A percentile compares a stretch with the other conserved stretches of the same genome.
Evolutionary conservation across 1,140 invertebrate genomes (phyloP).

Genomic region (Pachypsylla venusta): DNA sequence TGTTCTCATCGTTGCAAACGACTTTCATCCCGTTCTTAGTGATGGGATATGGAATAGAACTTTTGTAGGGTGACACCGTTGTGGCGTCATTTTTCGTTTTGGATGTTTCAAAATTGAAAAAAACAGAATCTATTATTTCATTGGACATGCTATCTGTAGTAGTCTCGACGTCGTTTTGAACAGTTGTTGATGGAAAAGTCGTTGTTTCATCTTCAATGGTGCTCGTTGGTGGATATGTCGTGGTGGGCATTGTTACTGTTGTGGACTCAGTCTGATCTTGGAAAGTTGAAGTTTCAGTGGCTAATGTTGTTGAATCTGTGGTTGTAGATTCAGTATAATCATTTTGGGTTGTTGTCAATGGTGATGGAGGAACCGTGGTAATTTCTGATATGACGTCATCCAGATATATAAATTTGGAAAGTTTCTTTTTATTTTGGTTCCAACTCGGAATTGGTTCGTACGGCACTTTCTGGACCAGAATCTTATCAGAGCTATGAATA

Average conservation of each 20-base stretch:
- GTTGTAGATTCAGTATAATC: slow-evolving; percentile 2
- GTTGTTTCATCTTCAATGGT: neutral
- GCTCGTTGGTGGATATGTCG: neutral
- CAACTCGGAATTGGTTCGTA: neutral
- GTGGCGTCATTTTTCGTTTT: neutral
- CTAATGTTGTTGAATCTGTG: neutral
- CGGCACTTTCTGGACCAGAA: neutral
- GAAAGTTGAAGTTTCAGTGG: neutral
- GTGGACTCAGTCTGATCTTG: neutral
- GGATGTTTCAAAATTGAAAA: neutral
- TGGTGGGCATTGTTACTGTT: neutral
- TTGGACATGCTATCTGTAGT: neutral
- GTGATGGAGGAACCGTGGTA: neutral
- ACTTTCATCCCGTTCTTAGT: neutral
- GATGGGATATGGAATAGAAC: neutral
- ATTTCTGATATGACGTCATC: neutral
- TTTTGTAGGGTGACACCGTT: neutral
- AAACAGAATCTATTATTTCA: neutral
- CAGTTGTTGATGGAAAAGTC: neutral
- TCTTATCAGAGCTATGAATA: too few species aligned
- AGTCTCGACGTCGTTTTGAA: neutral
- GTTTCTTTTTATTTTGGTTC: slow-evolving; percentile 2
- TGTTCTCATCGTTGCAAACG: neutral
- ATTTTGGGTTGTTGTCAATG: neutral
- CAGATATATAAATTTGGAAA: neutral